Conservation (phyloP, 2,797 vertebrate species). For the Apodemus agrarius region DNA sequence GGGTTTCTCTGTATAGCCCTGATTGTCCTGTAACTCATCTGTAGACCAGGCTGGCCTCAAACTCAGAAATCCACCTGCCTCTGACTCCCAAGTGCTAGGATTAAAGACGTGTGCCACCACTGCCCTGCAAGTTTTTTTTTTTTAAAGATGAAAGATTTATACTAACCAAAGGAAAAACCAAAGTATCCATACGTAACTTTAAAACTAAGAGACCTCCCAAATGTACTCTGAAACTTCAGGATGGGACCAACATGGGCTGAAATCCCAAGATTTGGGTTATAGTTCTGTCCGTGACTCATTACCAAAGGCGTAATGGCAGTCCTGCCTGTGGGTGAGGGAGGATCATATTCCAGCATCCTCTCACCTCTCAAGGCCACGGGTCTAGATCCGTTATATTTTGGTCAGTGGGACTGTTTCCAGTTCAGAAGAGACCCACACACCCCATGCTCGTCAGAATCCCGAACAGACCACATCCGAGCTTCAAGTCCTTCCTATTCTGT, state of each 20-base stretch:
- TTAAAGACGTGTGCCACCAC: too few species aligned
- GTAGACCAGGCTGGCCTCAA: too few species aligned
- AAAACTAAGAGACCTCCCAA: background rate
- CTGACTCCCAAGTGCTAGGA: too few species aligned
- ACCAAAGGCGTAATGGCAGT: background rate
- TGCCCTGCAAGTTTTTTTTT: background rate
- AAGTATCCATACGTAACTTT: background rate
- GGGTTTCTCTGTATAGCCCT: too few species aligned
- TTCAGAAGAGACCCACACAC: rapidly evolving
- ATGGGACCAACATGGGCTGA: background rate
- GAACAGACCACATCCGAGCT: background rate
- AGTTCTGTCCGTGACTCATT: background rate
- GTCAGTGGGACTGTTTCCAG: background rate
- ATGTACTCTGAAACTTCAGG: background rate
- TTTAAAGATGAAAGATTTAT: background rate
- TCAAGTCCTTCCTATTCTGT: background rate
- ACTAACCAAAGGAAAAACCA: background rate
- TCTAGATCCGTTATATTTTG: background rate
- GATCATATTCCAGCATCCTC: rapidly evolving
- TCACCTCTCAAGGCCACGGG: rapidly evolving
- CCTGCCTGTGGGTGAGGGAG: background rate
- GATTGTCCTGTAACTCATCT: too few species aligned
- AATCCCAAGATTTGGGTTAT: background rate
- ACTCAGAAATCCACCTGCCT: too few species aligned
- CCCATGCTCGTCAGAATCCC: background rate